Evolutionary conservation across 2,888 invertebrate genomes (phyloP), one percentile per base, ranked within the genome.

Genomic region (Cataglyphis livida): DNA sequence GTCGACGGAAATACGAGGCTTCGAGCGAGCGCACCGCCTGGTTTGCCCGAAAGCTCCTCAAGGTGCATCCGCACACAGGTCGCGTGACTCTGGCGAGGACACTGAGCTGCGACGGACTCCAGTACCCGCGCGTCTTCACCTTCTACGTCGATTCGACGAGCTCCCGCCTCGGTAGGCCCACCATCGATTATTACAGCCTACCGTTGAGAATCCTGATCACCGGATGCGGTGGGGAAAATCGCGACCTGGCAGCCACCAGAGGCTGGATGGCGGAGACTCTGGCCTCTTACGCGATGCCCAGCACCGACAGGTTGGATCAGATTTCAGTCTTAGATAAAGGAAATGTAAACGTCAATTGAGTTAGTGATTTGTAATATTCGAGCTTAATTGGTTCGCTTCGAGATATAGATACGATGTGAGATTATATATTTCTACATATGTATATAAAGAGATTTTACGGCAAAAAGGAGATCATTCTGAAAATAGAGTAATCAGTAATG

Each of bases 261-360:
- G 97, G 97, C 93, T 98, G 98, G 98, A 97, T 97, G 92, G 97
- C 98, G 21, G 98, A 98, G 94, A 98, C 98, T 0, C 97, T 97
- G 89, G 98, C 98, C 7, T 98, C 98, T 51, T 98, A 97, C 93
- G 97, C 98, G n/a, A 97, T 98, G 95, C 98, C 98, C 81, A 97
- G 97, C 44, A 96, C 96, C 28, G 97, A 97, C 92, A 96, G 96
- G 92, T 98, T 70, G 41, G 41, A 15, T 28, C 21, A 12, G 18
- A 15, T 12, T 48, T 54, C 35, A 28, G 0, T 25, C 12, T 25
- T 59, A 21, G 21, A 35, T 35, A 32, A 61, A 48, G 18, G 15
- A n/a, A 51, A 21, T 15, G 32, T 21, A 15, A 10, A 38, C 12
- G 21, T 5, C 9, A n/a, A 41, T 2, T 28, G 38, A 28, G 1